These are phyloP conservation scores for Pomatorhinus ruficollis DNA, from an alignment of 2,113 vertebrate species.

Conservation along the genomic window DNA sequence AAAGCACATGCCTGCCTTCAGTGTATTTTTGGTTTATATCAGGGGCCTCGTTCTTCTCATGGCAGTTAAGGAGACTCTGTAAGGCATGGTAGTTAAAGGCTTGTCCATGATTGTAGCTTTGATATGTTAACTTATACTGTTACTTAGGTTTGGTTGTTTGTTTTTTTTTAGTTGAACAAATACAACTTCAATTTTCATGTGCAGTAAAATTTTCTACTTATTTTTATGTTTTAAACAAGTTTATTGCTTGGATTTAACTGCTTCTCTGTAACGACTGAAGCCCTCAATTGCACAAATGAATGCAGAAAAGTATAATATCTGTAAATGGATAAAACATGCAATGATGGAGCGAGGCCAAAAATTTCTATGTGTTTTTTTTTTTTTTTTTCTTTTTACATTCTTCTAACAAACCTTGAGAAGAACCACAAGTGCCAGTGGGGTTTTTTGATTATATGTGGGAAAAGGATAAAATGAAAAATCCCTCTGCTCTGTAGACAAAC, in stretches of 20 bases:
- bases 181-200: not conserved
- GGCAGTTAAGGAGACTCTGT: not conserved
- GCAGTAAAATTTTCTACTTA: not conserved
- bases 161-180: not conserved
- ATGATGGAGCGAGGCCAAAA: not conserved
- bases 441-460: not conserved
- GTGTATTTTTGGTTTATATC: not conserved
- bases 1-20: not conserved
- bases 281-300: not conserved
- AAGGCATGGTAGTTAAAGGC: not conserved
- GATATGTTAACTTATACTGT: not conserved
- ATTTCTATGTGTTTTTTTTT: rapidly evolving
- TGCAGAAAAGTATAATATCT: not conserved
- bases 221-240: not conserved
- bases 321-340: not conserved
- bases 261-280: not conserved
- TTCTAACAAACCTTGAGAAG: not conserved
- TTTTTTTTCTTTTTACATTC: not conserved
- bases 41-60: not conserved
- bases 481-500: not conserved
- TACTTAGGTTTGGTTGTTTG: too few relatives aligned
- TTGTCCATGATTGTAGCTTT: not conserved
- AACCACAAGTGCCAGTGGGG: not conserved
- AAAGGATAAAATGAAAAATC: not conserved
- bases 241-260: not conserved